Percentiles rank a stretch among this genome's conserved stretches.
phyloP scores from a whole-genome alignment of 1,140 invertebrate genomes.

The Lethrus apterus region DNA sequence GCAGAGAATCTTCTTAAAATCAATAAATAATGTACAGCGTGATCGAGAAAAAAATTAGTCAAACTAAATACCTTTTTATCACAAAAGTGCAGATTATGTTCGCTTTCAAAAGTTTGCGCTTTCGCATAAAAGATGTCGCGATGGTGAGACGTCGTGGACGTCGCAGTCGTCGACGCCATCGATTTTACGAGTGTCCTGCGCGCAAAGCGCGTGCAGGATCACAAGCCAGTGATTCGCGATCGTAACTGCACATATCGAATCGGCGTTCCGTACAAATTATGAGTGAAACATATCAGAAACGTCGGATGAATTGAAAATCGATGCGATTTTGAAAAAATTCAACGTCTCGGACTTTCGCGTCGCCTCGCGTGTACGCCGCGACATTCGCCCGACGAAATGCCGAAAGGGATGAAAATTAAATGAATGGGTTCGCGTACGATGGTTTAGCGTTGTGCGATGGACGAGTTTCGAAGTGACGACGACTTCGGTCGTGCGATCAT shows the following conservation, averaged over 20 bases:
- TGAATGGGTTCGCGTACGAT: too few relatives aligned
- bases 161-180: conserved; percentile 7
- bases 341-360: neutral
- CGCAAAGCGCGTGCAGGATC: conserved; percentile 17
- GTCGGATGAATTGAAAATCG: neutral
- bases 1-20: too few relatives aligned
- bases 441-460: neutral
- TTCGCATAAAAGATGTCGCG: too few relatives aligned
- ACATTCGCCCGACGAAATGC: conserved; percentile 1
- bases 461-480: neutral
- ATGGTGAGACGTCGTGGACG: conserved; percentile 7
- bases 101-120: too few relatives aligned
- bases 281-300: neutral
- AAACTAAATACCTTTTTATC: too few relatives aligned
- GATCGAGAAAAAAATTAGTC: too few relatives aligned
- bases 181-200: conserved; percentile 18
- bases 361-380: neutral
- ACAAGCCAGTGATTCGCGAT: conserved; percentile 9
- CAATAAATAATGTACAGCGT: too few relatives aligned
- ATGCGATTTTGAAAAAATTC: conserved; percentile 2
- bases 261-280: conserved; percentile 1
- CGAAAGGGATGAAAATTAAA: neutral
- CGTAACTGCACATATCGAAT: conserved; percentile 15
- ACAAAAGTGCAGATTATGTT: too few relatives aligned
- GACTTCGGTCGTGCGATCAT: conserved; percentile 1